Base-by-base conservation (phyloP, 2,888 invertebrate species). In the Aleiodes testaceus region DNA sequence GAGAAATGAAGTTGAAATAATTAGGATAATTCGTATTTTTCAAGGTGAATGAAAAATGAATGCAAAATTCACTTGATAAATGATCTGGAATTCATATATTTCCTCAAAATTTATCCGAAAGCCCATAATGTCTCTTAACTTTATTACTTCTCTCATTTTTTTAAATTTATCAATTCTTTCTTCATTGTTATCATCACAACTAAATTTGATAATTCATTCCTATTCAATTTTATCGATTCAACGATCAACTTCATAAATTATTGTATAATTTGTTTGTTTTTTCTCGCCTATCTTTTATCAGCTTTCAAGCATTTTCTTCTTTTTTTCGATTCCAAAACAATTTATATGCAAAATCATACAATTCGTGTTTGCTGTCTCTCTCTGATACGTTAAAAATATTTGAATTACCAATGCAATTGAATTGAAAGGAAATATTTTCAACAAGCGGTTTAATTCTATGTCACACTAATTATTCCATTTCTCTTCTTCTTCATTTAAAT, bases 31-130 rank as follows among this genome's bases (percentile, higher is more conserved):
- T 36, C 36, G 7, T 9, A 7, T 0, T 36, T 36, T 36, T 36
- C 1, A 26, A 22, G 26, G 26, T 53, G 12, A 3, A 20, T 18
- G 12, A 16, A 59, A 16, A 36, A 18, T 26, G 42, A 20, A 59
- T 36, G 42, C 11, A 16, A 18, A 59, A 59, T 16, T 16, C 36
- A 59, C 16, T 59, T 18, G 11, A 12, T 9, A 68, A 72, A 75
- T 74, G 72, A 73, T 78, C 74, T 73, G 76, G 75, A 79, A 79
- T 80, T 73, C 75, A 77, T 78, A 77, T 78, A 76, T 79, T 75
- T 79, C 69, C 74, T 75, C 74, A 64, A 75, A 72, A 72, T 72
- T 73, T 75, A 74, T 77, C 75, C 77, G 72, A 79, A 80, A 79
- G 76, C 79, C 76, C 78, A 77, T 75, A 79, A 77, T 78, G 44